These are phyloP conservation scores for Leucoraja ocellata DNA, from an alignment of 2,797 vertebrate species.

Conservation along the genomic window DNA sequence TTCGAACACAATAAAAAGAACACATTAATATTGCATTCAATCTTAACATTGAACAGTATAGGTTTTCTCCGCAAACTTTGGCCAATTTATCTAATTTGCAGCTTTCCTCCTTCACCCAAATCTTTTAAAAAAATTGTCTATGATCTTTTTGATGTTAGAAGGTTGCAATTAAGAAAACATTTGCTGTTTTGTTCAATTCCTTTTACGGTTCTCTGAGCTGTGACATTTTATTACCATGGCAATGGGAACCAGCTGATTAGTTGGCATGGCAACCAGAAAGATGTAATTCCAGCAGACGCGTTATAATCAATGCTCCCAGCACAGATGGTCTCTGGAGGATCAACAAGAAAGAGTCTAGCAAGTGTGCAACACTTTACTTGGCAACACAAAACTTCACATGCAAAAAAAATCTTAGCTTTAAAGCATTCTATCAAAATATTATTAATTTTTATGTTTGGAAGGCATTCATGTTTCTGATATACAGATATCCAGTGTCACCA, in stretches of 20 bases:
- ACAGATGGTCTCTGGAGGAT: conserved; percentile 98
- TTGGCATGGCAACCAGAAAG: conserved; percentile 99
- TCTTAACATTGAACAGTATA: neutral
- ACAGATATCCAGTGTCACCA: neutral
- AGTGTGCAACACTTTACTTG: conserved; percentile 74
- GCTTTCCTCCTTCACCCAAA: conserved; percentile 42
- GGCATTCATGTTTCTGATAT: neutral
- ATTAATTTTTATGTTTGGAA: neutral
- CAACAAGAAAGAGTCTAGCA: conserved; percentile 96
- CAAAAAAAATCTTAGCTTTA: conserved; percentile 61
- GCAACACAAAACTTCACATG: conserved; percentile 57
- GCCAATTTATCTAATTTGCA: neutral
- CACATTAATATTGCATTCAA: neutral
- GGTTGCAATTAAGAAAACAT: conserved; percentile 89
- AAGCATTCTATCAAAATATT: conserved; percentile 52
- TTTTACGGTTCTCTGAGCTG: conserved; percentile 76
- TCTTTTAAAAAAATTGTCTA: conserved; percentile 54
- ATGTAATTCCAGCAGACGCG: conserved; percentile 99
- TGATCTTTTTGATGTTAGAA: conserved; percentile 74
- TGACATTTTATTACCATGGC: conserved; percentile 96
- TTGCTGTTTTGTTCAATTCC: conserved; percentile 90
- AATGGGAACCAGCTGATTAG: conserved; percentile 99
- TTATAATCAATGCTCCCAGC: conserved; percentile 99
- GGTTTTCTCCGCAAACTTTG: conserved; percentile 11
- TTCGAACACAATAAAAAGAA: neutral